Evolutionary conservation across 1,140 invertebrate species (phyloP), one percentile per base, ranked within the genome.

Genomic region (Doryteuthis pealeii): DNA sequence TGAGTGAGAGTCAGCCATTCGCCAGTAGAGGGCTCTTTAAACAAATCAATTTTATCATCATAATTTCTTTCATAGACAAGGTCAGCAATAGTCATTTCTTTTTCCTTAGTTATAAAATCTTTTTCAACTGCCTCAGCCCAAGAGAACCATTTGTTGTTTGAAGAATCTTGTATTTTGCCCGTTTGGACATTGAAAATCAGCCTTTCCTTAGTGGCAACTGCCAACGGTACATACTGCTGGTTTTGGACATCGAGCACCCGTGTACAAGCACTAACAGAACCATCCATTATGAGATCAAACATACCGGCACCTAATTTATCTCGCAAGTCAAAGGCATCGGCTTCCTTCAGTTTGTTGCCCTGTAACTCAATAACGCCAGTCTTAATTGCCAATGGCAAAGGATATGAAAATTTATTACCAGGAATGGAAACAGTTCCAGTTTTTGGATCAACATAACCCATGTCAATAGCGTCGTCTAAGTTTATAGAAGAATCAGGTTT

Each of bases 401-500:
- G 76, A 18, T 82, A 75, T 32, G 78, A 76, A 10, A 74, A 75
- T 26, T 81, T 81, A 58, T 92, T 92, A n/a, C 91, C 89, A 0
- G 94, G 93, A 89, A 82, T 79, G 6, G 92, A 90, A 5, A 93
- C 92, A 81, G 91, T 92, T 30, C 95, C 94, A 81, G 90, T 92
- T 78, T 93, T 92, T 0, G 94, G 92, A 87, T 97, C 93, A 62
- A 85, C 77, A 40, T 82, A 78, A 31, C 84, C 84, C 72, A 77
- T 79, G n/a, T 80, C 74, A 58, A 84, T 72, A 26, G 82, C 80
- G 49, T 86, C 78, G 33, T 77, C 77, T 22, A 86, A 72, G 58
- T 71, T 78, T 1, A 83, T 74, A 12, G 69, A 75, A 28, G 79
- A 73, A 32, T 91, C 91, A 40, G 91, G 92, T 75, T 90, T 90